Evolutionary conservation across 2,888 invertebrate species (phyloP), one percentile per base, ranked within the genome.

Genomic region (Ligdia adustata): DNA sequence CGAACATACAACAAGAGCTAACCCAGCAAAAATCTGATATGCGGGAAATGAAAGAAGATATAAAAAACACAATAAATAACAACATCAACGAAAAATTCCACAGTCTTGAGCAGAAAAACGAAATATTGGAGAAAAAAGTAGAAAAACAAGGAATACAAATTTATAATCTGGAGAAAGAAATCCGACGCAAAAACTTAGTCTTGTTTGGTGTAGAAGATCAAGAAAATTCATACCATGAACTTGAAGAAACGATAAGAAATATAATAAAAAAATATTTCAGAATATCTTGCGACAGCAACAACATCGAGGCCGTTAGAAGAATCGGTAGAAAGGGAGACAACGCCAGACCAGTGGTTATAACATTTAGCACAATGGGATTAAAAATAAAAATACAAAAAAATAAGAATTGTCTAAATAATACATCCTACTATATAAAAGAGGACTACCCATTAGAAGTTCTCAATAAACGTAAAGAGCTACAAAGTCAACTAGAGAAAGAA

Each of bases 231-330:
- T 60, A 64, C 31, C n/a, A 52, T 4, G 54, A 60, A 7, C 32
- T 62, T 7, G 55, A 55, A 44, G 42, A 78, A 52, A 64, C 80
- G 6, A 31, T 62, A 33, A 34, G 57, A n/a, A 41, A 58, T 12
- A 55, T 60, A 37, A 53, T 62, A 46, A 60, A 54, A 16, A 59
- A 13, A 4, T 18, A 52, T 7, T 31, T 60, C 7, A 46, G 53
- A 26, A 24, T 52, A 11, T 9, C 24, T 33, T 60, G 52, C 26
- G 42, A 57, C n/a, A 46, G 24, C 7, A 18, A 35, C 9, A 32
- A 29, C 34, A 45, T 58, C 2, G 55, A 57, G 42, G 12, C 46
- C 4, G 52, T 60, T 0, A 42, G 49, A 28, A 54, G 61, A 47
- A 26, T 61, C 6, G 58, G 61, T 12, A 62, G 42, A 43, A 57